phyloP scores from a whole-genome alignment of 2,113 vertebrate species.

The Prolemur simus region DNA sequence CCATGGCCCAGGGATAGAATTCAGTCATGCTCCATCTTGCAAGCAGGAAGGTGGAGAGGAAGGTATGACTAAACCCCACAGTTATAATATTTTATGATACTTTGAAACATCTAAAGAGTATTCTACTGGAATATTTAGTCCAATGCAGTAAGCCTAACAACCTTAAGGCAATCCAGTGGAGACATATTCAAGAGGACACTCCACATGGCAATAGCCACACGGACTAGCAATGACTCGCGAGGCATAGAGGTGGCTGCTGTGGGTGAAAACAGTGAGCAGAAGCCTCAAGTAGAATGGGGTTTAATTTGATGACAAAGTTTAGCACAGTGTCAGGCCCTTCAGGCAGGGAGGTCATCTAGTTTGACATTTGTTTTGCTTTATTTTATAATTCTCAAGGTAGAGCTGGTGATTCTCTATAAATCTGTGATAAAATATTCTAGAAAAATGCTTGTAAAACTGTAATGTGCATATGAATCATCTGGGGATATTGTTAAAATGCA shows the following conservation, averaged over 20 bases:
- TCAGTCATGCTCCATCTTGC: background rate
- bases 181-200: background rate
- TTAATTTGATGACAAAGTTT: background rate
- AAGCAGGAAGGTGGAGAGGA: background rate
- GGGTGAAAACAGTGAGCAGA: background rate
- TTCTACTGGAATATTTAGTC: background rate
- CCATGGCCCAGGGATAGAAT: background rate
- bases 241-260: too few species aligned
- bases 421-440: background rate
- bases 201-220: fast-evolving
- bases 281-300: background rate
- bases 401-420: background rate
- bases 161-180: background rate
- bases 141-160: background rate
- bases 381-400: conserved; percentile 35
- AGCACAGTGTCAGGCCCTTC: background rate
- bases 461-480: conserved; percentile 1
- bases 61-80: background rate
- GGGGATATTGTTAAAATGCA: background rate
- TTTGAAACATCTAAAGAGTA: background rate
- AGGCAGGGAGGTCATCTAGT: background rate
- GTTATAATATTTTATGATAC: background rate
- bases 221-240: background rate
- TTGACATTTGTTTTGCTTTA: conserved; percentile 34
- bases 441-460: conserved; percentile 25